Evolutionary conservation across 2,797 vertebrate genomes (phyloP).

Genomic region (Margarornis squamiger): DNA sequence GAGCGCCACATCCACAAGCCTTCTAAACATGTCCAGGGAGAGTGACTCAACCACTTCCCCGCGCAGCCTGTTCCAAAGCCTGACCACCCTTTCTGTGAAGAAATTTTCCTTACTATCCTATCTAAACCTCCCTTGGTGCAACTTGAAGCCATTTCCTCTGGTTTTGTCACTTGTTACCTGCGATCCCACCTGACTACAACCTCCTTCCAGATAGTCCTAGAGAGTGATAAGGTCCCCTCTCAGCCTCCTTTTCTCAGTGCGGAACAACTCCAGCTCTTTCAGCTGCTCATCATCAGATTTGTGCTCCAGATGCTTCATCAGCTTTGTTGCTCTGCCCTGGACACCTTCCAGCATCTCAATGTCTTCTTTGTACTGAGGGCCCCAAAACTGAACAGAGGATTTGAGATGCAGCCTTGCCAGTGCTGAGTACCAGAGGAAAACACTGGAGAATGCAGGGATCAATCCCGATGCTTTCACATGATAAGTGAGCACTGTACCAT

Average conservation of each 20-base stretch:
- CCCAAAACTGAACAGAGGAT: not conserved
- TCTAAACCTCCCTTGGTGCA: not conserved
- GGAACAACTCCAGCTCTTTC: not conserved
- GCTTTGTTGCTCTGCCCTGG: not conserved
- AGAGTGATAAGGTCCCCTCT: not conserved
- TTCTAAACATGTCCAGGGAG: not conserved
- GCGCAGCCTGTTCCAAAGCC: not conserved
- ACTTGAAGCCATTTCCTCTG: not conserved
- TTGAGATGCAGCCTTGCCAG: not conserved
- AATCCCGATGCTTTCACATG: slow-evolving; percentile 40
- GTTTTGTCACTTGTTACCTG: no score
- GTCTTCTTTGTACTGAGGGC: not conserved
- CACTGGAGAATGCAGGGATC: not conserved
- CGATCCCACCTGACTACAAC: fast-evolving
- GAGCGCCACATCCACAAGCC: not conserved
- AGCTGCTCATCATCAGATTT: fast-evolving
- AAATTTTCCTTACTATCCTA: not conserved
- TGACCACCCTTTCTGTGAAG: not conserved
- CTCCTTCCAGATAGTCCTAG: not conserved
- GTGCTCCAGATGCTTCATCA: fast-evolving
- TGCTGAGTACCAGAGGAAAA: not conserved
- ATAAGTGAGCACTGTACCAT: slow-evolving; percentile 32
- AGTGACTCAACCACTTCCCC: not conserved
- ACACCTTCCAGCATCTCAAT: not conserved
- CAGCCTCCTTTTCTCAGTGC: not conserved